Evolutionary conservation across 2,888 invertebrate species (phyloP).

Genomic region (Unio delphinus): DNA sequence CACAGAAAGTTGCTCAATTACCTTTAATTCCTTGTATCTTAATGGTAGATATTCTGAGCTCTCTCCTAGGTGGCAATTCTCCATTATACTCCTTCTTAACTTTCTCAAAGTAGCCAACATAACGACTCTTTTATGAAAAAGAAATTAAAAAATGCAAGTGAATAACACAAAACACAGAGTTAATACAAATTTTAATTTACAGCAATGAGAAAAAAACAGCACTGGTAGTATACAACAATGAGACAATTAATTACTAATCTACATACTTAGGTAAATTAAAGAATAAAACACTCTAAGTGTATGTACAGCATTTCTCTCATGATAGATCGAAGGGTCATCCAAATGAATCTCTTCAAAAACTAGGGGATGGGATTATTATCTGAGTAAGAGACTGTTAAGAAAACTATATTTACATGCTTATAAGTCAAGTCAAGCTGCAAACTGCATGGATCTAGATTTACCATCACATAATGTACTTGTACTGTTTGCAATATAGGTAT

Average conservation of each 20-base stretch:
- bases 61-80: constrained; percentile 66
- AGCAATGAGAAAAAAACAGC: background rate
- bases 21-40: constrained; percentile 69
- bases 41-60: constrained; percentile 66
- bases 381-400: too few relatives aligned
- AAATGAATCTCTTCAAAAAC: too few relatives aligned
- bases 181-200: background rate
- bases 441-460: too few relatives aligned
- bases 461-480: too few relatives aligned
- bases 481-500: too few relatives aligned
- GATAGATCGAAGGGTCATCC: too few relatives aligned
- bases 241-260: background rate
- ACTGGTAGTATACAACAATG: background rate
- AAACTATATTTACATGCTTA: too few relatives aligned
- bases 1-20: constrained; percentile 23
- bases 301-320: too few relatives aligned
- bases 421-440: too few relatives aligned
- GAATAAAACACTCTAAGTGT: too few relatives aligned
- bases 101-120: constrained; percentile 73
- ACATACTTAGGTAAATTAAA: too few relatives aligned
- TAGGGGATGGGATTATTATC: too few relatives aligned
- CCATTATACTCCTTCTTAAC: constrained; percentile 69
- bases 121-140: constrained; percentile 70
- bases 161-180: background rate
- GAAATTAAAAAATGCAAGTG: background rate